These are phyloP conservation scores for Macrophya annulata DNA, from an alignment of 2,888 invertebrate species.

Conservation along the genomic window DNA sequence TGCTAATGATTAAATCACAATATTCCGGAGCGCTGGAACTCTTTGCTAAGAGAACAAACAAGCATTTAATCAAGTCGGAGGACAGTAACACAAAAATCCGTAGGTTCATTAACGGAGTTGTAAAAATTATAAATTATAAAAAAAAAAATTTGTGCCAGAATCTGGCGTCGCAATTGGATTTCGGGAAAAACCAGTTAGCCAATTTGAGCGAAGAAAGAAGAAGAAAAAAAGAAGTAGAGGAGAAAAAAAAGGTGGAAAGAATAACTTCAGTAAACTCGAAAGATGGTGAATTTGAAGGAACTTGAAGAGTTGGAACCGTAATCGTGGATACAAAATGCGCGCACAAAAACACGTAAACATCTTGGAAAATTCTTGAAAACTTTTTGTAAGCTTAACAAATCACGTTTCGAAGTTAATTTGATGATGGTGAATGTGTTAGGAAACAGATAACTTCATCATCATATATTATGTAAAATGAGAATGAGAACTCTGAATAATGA, in stretches of 20 bases:
- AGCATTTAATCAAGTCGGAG: not conserved
- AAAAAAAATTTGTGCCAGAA: not conserved
- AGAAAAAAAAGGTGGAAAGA: not conserved
- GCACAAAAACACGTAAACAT: not conserved
- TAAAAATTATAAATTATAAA: not conserved
- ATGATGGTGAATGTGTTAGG: too few relatives aligned
- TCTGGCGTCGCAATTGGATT: not conserved
- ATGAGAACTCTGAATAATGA: too few relatives aligned
- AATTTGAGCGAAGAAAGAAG: not conserved
- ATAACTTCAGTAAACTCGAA: not conserved
- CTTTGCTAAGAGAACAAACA: not conserved
- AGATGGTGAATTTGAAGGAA: too few relatives aligned
- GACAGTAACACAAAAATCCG: not conserved
- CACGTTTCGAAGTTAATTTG: not conserved
- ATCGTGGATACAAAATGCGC: not conserved
- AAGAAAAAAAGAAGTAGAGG: not conserved
- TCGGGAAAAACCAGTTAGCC: not conserved
- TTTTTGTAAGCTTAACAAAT: not conserved
- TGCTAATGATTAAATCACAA: not conserved
- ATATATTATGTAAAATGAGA: too few relatives aligned
- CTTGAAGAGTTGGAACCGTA: not conserved
- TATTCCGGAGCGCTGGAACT: not conserved
- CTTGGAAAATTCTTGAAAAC: slow-evolving; percentile 9
- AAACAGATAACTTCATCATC: too few relatives aligned
- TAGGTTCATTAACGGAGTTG: not conserved